Evolutionary conservation across 1,140 invertebrate genomes (phyloP).

Genomic region (Nylanderia fulva): DNA sequence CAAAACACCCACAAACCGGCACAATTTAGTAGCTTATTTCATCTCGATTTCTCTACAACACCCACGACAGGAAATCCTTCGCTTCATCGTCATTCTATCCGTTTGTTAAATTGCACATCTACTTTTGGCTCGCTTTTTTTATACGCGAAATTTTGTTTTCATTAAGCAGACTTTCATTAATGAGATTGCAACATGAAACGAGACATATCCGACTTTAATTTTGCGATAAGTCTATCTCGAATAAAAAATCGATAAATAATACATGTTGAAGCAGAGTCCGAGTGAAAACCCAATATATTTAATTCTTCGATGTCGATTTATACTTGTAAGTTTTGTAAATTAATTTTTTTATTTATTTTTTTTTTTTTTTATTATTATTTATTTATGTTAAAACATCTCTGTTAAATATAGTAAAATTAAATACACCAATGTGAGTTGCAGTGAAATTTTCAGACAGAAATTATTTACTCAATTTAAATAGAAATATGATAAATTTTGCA

Average conservation of each 20-base stretch:
- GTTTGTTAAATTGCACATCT: neutral
- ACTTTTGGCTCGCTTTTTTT: neutral
- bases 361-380: too few species aligned
- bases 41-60: neutral
- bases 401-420: too few species aligned
- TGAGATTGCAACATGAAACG: neutral
- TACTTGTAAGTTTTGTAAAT: neutral
- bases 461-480: neutral
- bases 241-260: neutral
- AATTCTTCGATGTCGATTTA: neutral
- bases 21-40: conserved; percentile 39
- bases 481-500: neutral
- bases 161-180: neutral
- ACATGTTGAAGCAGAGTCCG: neutral
- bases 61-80: neutral
- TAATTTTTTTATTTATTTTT: neutral
- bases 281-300: neutral
- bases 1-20: neutral
- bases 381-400: neutral
- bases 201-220: neutral
- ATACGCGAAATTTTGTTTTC: neutral
- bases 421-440: neutral
- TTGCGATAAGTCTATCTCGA: neutral
- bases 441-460: neutral
- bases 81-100: neutral